phyloP scores from a whole-genome alignment of 2,888 invertebrate genomes.

The Boloria euphrosyne region DNA sequence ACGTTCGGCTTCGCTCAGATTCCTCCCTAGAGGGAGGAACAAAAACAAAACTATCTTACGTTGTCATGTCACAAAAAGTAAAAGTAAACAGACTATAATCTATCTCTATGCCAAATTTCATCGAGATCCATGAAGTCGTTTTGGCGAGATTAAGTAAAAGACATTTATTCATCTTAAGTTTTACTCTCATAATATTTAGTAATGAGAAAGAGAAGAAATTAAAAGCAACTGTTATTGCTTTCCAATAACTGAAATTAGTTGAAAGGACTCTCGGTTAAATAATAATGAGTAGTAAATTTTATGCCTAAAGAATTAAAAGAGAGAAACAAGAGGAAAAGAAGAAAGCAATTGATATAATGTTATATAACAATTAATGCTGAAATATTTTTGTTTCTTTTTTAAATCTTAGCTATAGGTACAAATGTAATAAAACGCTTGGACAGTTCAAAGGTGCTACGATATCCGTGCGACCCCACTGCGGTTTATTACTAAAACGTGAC shows the following conservation, averaged over 20 bases:
- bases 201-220: too few relatives aligned
- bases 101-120: too few relatives aligned
- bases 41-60: too few relatives aligned
- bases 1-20: too few relatives aligned
- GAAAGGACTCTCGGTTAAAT: constrained; percentile 13
- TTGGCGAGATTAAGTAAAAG: too few relatives aligned
- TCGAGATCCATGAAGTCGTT: too few relatives aligned
- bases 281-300: constrained; percentile 13
- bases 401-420: constrained; percentile 4
- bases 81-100: too few relatives aligned
- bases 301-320: not conserved
- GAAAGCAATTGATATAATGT: not conserved
- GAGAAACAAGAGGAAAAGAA: not conserved
- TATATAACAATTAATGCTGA: constrained; percentile 5
- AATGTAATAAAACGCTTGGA: constrained; percentile 8
- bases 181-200: too few relatives aligned
- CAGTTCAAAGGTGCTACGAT: not conserved
- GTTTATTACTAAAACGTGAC: constrained; percentile 16
- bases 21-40: too few relatives aligned
- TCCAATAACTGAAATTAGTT: constrained; percentile 15
- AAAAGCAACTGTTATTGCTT: constrained; percentile 1
- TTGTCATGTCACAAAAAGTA: too few relatives aligned
- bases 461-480: constrained; percentile 2
- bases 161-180: too few relatives aligned
- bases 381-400: constrained; percentile 1